Conservation (phyloP, 2,113 vertebrate genomes). For the Laticauda laticaudata region DNA sequence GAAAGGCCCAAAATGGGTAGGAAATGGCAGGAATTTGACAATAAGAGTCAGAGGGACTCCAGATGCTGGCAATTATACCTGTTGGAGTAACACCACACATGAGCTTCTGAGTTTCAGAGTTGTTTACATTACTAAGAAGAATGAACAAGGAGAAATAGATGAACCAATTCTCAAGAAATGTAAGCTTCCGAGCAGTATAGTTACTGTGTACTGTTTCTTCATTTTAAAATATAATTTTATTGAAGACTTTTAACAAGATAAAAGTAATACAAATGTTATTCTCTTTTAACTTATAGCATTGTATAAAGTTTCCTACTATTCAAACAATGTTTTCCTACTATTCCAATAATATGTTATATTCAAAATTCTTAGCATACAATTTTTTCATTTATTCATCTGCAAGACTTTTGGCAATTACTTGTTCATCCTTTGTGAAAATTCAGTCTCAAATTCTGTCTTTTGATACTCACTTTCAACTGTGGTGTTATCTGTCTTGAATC, state of each 20-base stretch:
- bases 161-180: neutral
- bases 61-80: conserved; percentile 10
- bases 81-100: neutral
- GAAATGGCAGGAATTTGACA: neutral
- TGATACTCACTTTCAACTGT: neutral
- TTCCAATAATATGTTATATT: neutral
- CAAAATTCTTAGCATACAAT: neutral
- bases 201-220: neutral
- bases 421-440: neutral
- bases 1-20: neutral
- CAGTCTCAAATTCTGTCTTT: neutral
- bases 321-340: too few species aligned
- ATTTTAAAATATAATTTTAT: neutral
- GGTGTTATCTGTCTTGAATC: neutral
- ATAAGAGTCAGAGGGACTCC: neutral
- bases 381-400: neutral
- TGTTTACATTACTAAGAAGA: neutral
- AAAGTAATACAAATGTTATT: neutral
- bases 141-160: neutral
- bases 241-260: neutral
- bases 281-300: neutral
- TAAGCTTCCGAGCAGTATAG: neutral
- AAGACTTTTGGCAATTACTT: neutral
- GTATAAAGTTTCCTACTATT: neutral
- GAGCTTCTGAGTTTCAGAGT: neutral